Conservation (phyloP, 2,113 vertebrate species). For the Sphyrna mokarran region DNA sequence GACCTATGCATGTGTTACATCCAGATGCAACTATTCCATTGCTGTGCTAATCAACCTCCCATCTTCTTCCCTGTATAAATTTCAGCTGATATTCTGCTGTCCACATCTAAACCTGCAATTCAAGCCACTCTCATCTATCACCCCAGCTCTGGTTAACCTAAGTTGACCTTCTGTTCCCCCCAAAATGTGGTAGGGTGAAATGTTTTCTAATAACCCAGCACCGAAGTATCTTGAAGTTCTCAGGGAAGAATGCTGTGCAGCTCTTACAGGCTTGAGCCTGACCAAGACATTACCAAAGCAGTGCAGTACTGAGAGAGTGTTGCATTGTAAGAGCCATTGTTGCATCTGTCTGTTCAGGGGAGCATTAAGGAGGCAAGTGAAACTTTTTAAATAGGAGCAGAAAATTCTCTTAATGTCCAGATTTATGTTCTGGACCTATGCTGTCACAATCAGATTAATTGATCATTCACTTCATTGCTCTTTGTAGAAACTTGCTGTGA, state of each 20-base stretch:
- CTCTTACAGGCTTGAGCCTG: background rate
- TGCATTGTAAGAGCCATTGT: background rate
- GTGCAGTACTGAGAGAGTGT: background rate
- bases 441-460: background rate
- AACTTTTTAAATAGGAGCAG: background rate
- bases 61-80: background rate
- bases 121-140: background rate
- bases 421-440: background rate
- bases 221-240: background rate
- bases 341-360: background rate
- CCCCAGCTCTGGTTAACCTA: background rate
- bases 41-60: background rate
- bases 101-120: background rate
- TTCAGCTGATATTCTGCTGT: background rate
- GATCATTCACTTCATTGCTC: background rate
- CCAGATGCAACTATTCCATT: background rate
- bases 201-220: background rate
- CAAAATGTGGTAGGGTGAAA: background rate
- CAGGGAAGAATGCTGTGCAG: background rate
- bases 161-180: background rate
- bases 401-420: background rate
- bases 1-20: background rate
- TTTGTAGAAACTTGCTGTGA: background rate
- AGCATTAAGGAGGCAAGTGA: background rate
- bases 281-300: background rate